Conservation (phyloP, 2,113 vertebrate genomes). For the Cnemophilus loriae region DNA sequence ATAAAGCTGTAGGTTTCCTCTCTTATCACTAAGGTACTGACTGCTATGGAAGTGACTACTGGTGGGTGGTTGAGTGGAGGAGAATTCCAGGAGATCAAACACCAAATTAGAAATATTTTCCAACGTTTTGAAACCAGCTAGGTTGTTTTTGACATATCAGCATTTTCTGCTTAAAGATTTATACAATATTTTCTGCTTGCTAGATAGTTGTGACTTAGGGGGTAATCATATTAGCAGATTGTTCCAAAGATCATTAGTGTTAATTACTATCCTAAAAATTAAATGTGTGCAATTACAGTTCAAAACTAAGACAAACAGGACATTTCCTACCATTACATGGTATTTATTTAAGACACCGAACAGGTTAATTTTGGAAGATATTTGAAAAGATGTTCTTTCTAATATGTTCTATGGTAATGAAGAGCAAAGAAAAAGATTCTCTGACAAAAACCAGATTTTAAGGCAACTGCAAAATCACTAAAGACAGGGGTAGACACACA, state of each 20-base stretch:
- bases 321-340: neutral
- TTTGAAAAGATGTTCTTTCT: neutral
- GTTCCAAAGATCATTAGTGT: neutral
- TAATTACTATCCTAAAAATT: neutral
- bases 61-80: neutral
- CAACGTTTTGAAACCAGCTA: neutral
- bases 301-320: neutral
- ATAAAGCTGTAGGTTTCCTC: neutral
- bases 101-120: neutral
- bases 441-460: neutral
- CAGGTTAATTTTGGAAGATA: neutral
- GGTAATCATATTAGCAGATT: neutral
- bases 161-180: neutral
- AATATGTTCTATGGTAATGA: neutral
- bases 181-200: neutral
- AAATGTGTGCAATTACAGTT: neutral
- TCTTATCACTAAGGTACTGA: neutral
- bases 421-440: neutral
- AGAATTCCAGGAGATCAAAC: neutral
- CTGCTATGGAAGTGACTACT: neutral
- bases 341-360: neutral
- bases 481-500: neutral
- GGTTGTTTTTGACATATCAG: neutral
- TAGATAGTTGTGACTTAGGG: neutral
- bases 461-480: neutral